These are phyloP conservation scores for Toxonevra muliebris DNA, from an alignment of 2,888 invertebrate species.

Conservation along the genomic window DNA sequence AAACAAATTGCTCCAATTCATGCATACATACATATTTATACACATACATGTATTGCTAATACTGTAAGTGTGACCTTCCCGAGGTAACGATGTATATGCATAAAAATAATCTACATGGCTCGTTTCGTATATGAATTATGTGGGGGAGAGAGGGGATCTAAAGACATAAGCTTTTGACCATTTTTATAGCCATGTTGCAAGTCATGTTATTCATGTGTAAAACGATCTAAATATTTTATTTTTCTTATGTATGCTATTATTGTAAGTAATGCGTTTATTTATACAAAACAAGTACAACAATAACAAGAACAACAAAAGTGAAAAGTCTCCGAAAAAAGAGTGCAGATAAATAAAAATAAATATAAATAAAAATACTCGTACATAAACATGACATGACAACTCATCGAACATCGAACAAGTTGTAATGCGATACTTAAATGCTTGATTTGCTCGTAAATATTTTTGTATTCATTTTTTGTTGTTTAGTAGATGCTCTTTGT, in stretches of 20 bases:
- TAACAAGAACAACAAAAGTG: slow-evolving; percentile 32
- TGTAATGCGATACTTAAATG: slow-evolving; percentile 64
- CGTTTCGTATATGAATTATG: too few species aligned
- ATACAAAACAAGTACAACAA: slow-evolving; percentile 32
- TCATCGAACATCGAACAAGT: slow-evolving; percentile 63
- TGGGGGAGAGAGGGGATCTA: too few species aligned
- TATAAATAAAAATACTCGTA: slow-evolving; percentile 25
- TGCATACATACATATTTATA: too few species aligned
- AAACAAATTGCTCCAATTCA: too few species aligned
- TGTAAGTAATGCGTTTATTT: slow-evolving; percentile 26
- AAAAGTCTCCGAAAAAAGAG: slow-evolving; percentile 4
- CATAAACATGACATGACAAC: slow-evolving; percentile 62
- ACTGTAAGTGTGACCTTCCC: too few species aligned
- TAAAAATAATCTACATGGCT: too few species aligned
- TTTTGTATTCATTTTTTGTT: slow-evolving; percentile 44
- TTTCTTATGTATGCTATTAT: slow-evolving; percentile 12
- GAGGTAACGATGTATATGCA: too few species aligned
- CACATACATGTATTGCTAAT: too few species aligned
- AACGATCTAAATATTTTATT: slow-evolving; percentile 57
- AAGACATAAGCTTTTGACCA: slow-evolving; percentile 7
- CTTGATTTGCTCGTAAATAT: slow-evolving; percentile 64
- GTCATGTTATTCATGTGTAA: slow-evolving; percentile 60
- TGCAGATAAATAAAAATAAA: not conserved
- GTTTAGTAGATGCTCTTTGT: slow-evolving; percentile 42
- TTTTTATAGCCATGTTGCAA: slow-evolving; percentile 48